Evolutionary conservation across 2,888 invertebrate genomes (phyloP).

Genomic region (Xestobium rufovillosum): DNA sequence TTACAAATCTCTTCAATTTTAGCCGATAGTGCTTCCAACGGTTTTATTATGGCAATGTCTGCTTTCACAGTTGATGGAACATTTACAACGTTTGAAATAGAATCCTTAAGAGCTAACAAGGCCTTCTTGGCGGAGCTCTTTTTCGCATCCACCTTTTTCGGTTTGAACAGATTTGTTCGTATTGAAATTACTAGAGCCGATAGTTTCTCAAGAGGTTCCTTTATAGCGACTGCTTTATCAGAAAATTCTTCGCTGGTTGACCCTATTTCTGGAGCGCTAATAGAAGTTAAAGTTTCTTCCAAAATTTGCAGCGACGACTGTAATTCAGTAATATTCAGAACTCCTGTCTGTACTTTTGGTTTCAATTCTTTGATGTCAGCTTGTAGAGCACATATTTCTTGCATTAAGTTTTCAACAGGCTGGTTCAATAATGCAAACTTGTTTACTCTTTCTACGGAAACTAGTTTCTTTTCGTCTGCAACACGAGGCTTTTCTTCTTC

Average conservation of each 20-base stretch:
- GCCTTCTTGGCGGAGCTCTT: conserved; percentile 6
- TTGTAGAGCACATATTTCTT: too few species aligned
- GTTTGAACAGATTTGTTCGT: conserved; percentile 9
- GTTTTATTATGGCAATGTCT: not conserved
- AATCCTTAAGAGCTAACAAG: not conserved
- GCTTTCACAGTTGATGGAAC: conserved; percentile 5
- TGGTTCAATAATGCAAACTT: too few species aligned
- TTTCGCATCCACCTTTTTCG: conserved; percentile 7
- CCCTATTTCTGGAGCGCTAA: too few species aligned
- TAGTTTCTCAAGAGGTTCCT: conserved; percentile 5
- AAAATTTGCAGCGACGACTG: not conserved
- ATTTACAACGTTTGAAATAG: conserved; percentile 1
- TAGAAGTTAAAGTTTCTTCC: not conserved
- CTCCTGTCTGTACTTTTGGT: not conserved
- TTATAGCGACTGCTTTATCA: not conserved
- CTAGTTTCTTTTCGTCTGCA: too few species aligned
- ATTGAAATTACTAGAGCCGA: conserved; percentile 6
- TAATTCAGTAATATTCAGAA: not conserved
- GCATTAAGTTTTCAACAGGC: too few species aligned
- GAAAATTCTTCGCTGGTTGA: not conserved
- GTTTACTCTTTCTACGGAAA: too few species aligned
- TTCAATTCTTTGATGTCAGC: not conserved
- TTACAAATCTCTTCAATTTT: conserved; percentile 6
- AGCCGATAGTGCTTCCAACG: conserved; percentile 7
- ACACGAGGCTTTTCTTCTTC: not conserved